These are phyloP conservation scores for Danaus plexippus DNA, from an alignment of 1,140 invertebrate genomes.

Conservation along the genomic window DNA sequence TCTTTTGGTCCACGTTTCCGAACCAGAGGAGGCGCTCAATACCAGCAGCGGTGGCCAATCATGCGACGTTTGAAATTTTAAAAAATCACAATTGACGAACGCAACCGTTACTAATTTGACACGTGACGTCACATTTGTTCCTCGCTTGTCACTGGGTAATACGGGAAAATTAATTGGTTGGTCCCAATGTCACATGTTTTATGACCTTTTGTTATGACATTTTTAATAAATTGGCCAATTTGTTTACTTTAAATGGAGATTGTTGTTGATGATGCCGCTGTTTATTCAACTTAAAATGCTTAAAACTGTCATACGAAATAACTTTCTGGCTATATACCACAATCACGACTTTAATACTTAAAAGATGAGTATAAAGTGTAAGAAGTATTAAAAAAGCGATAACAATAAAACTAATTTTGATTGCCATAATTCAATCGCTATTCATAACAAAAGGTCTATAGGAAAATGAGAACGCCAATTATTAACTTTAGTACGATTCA, in stretches of 20 bases:
- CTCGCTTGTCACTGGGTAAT: constrained; percentile 37
- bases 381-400: too few relatives aligned
- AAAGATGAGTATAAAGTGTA: too few relatives aligned
- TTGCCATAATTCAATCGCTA: too few relatives aligned
- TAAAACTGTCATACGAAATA: too few relatives aligned
- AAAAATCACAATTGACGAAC: constrained; percentile 56
- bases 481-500: constrained; percentile 23
- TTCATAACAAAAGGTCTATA: constrained; percentile 17
- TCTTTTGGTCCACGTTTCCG: constrained; percentile 29
- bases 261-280: too few relatives aligned
- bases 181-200: constrained; percentile 7
- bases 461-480: constrained; percentile 21
- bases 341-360: too few relatives aligned
- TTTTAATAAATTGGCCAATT: too few relatives aligned
- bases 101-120: constrained; percentile 64
- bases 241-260: too few relatives aligned
- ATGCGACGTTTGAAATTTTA: constrained; percentile 54
- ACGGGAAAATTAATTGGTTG: constrained; percentile 42
- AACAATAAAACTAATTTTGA: too few relatives aligned
- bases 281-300: too few relatives aligned
- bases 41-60: constrained; percentile 56
- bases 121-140: constrained; percentile 58
- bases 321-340: too few relatives aligned
- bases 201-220: constrained; percentile 2
- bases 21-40: constrained; percentile 39